Conservation (phyloP, 2,797 vertebrate species). For the Tiaroga cobitis region DNA sequence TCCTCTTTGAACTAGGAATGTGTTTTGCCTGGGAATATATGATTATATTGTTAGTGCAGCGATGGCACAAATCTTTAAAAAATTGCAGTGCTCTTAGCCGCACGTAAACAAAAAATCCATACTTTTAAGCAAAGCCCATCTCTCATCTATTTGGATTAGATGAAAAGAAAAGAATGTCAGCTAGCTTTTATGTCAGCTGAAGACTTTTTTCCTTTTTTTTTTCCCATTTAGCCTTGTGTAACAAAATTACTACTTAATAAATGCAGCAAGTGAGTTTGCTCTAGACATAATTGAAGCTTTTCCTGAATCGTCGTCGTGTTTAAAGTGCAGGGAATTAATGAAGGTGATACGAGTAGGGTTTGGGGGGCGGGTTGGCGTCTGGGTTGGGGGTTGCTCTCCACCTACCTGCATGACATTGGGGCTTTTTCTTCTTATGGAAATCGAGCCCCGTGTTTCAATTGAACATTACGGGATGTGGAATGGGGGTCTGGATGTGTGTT, state of each 20-base stretch:
- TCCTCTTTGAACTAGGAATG: conserved; percentile 82
- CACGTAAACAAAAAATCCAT: conserved; percentile 80
- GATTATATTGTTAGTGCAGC: conserved; percentile 74
- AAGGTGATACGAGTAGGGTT: conserved; percentile 62
- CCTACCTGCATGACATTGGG: conserved; percentile 55
- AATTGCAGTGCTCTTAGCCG: conserved; percentile 64
- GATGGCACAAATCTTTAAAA: conserved; percentile 74
- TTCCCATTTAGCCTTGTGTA: conserved; percentile 77
- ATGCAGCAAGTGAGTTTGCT: conserved; percentile 74
- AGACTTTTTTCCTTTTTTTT: conserved; percentile 56
- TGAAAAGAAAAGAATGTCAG: conserved; percentile 75
- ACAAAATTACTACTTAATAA: conserved; percentile 83
- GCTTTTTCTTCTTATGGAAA: conserved; percentile 72
- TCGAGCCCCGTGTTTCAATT: conserved; percentile 64
- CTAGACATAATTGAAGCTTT: conserved; percentile 78
- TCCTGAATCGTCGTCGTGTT: conserved; percentile 66
- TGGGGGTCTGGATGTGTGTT: conserved; percentile 56
- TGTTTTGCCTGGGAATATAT: conserved; percentile 72
- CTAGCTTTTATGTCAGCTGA: conserved; percentile 77
- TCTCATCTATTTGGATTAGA: conserved; percentile 82
- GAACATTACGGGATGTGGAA: conserved; percentile 58
- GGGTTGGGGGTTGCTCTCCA: conserved; percentile 33
- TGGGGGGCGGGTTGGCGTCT: conserved; percentile 63
- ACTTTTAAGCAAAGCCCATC: conserved; percentile 69
- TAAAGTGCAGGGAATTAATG: conserved; percentile 77